A percentile compares a stretch with the other conserved stretches of the same genome.
Conservation (phyloP, 92 coral and sea anemone genomes). For the Zoanthus solanderi region DNA sequence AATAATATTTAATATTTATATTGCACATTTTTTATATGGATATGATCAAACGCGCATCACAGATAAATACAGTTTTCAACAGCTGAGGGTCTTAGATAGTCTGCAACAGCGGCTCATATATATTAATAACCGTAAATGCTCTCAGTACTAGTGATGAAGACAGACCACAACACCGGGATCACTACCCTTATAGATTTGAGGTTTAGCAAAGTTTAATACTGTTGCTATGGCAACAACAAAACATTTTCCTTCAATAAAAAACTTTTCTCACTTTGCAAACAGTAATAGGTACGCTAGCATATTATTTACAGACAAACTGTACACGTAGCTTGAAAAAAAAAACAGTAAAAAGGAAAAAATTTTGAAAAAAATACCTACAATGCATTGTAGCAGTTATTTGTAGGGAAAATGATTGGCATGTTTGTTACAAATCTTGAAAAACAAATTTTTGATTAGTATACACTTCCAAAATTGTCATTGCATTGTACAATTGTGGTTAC, state of each 20-base stretch:
- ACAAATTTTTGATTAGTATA: background rate
- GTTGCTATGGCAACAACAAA: constrained; percentile 6
- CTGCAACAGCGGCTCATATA: no score
- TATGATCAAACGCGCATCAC: no score
- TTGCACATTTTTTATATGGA: no score
- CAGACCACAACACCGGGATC: no score
- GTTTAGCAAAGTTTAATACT: background rate
- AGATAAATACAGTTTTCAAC: no score
- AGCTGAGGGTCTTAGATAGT: no score
- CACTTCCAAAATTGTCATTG: no score
- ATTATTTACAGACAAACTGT: background rate
- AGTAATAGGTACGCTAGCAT: constrained; percentile 8
- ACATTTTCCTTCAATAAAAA: background rate
- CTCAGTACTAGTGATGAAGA: no score
- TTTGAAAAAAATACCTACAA: background rate
- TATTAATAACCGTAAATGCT: no score
- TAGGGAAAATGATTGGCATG: background rate
- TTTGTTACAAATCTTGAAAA: background rate
- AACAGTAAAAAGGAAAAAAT: background rate
- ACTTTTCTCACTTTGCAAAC: background rate
- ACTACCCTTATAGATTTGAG: background rate
- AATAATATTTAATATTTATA: background rate
- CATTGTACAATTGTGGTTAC: no score
- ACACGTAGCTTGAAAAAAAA: background rate
- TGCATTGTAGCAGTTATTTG: background rate